A percentile compares a stretch with the other conserved stretches of the same genome.
phyloP scores from a whole-genome alignment of 2,113 vertebrate species.

The Chionis minor region DNA sequence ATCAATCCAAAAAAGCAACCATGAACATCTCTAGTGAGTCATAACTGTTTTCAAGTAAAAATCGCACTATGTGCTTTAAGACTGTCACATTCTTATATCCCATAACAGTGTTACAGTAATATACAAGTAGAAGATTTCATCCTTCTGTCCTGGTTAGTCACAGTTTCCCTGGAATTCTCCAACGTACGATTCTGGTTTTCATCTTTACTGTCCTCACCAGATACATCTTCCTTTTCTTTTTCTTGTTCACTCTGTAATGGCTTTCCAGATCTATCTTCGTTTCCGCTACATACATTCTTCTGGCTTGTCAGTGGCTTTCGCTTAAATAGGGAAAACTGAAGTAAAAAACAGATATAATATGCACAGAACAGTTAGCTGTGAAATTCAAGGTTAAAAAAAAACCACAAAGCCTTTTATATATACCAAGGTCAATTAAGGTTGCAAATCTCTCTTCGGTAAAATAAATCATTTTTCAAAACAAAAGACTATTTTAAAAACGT shows the following conservation, averaged over 20 bases:
- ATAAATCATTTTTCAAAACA: background rate
- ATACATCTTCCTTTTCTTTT: constrained; percentile 51
- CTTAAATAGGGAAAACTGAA: constrained; percentile 77
- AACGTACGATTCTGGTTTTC: constrained; percentile 56
- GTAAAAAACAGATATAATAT: background rate
- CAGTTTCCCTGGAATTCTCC: constrained; percentile 48
- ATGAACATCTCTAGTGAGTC: constrained; percentile 25
- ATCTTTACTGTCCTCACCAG: constrained; percentile 57
- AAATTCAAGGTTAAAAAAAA: background rate
- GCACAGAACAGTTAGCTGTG: background rate
- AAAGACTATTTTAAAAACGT: background rate
- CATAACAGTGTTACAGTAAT: constrained; percentile 61
- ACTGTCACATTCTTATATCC: constrained; percentile 15
- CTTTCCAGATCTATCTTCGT: constrained; percentile 44
- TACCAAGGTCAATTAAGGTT: background rate
- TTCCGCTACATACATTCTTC: constrained; percentile 52
- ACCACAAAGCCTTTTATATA: background rate
- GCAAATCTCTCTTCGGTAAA: background rate
- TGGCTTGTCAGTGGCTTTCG: constrained; percentile 52
- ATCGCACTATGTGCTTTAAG: constrained; percentile 37
- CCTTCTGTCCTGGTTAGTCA: constrained; percentile 52
- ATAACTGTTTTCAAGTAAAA: constrained; percentile 73
- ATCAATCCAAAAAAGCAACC: constrained; percentile 28
- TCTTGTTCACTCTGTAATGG: constrained; percentile 40
- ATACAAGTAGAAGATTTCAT: constrained; percentile 68